Base-by-base conservation (phyloP, 2,797 vertebrate genomes). In the Acipenser oxyrinchus region DNA sequence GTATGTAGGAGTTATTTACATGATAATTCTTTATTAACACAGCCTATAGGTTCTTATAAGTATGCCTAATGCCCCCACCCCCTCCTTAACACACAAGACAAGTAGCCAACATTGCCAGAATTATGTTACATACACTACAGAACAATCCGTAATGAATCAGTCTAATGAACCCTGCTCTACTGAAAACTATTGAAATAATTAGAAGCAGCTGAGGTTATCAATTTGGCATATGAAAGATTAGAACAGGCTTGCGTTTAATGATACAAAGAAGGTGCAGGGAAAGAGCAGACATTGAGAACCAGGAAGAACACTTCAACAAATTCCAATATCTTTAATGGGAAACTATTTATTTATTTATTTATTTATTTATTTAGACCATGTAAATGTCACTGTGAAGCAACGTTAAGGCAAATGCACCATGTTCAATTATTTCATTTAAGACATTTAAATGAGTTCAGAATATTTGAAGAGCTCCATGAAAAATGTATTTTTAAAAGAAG, bases 171-270 rank as follows among this genome's bases (percentile, higher is more conserved):
- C 55, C 55, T n/a, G 11, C 15, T 58, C 55, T n/a, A 6, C 12
- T 7, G 55, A 37, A 37, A 37, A 37, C 3, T 37, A 37, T 37
- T 37, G 48, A 62, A 62, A 37, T 62, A 37, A 62, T 62, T 62
- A 62, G 60, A 48, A 37, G 7, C 60, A 62, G 37, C 37, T 62
- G 60, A 62, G 23, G 48, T 48, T 62, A 62, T 62, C 23, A 37
- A 18, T 6, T 48, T 62, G 60, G 6, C 60, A 15, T 62, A 18
- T 62, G 18, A 23, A 18, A 48, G 60, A 62, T 48, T 18, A 37
- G 48, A 9, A 8, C 18, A 37, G 60, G 48, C 60, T 62, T 12
- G 8, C 2, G 23, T 62, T 62, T 62, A 48, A 62, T 62, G 60
- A 62, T 23, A 13, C 60, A n/a, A 62, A 48, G 18, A 37, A 18